phyloP scores from a whole-genome alignment of 2,888 invertebrate species.

The Aleiodes testaceus region DNA sequence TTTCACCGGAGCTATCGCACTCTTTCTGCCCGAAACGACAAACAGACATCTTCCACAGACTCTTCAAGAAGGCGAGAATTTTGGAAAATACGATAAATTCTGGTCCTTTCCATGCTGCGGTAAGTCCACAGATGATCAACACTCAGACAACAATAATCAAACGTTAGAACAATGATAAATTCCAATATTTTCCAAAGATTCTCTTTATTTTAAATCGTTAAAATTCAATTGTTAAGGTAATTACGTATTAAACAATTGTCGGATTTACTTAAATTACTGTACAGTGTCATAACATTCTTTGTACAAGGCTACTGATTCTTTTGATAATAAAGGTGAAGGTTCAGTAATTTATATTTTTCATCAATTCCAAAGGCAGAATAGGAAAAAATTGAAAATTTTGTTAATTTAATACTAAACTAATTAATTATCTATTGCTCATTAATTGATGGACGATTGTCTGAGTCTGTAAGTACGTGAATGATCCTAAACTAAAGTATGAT shows the following conservation, averaged over 20 bases:
- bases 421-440: constrained; percentile 21
- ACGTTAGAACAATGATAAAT: constrained; percentile 14
- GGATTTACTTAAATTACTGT: constrained; percentile 24
- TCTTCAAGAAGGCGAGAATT: constrained; percentile 87
- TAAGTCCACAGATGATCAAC: constrained; percentile 46
- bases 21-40: constrained; percentile 89
- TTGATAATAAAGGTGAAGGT: background rate
- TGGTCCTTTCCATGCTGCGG: constrained; percentile 80
- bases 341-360: constrained; percentile 1
- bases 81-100: constrained; percentile 85
- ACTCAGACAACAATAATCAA: constrained; percentile 40
- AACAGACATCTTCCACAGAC: constrained; percentile 91
- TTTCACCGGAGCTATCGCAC: constrained; percentile 81
- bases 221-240: background rate
- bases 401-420: background rate
- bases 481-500: constrained; percentile 47
- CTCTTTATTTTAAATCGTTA: background rate
- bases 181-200: background rate
- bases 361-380: background rate
- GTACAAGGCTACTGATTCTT: background rate
- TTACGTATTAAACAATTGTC: background rate
- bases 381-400: background rate
- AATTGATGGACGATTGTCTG: constrained; percentile 18
- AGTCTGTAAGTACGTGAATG: constrained; percentile 57
- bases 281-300: constrained; percentile 14